Evolutionary conservation across 1,140 invertebrate genomes (phyloP).

Genomic region (Diorhabda elongata): DNA sequence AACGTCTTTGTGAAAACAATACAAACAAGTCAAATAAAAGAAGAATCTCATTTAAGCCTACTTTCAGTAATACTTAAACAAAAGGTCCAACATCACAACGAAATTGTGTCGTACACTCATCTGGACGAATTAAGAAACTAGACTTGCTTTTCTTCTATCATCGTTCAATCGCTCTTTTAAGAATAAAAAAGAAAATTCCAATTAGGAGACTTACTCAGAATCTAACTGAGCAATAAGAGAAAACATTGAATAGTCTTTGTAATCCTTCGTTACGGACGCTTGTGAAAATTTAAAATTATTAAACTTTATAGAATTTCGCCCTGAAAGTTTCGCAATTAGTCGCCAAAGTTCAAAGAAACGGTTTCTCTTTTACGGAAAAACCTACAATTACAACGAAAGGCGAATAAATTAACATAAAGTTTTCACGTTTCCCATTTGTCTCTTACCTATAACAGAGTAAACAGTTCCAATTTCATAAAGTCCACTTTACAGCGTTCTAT

Average conservation of each 20-base stretch:
- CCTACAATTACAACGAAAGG: conserved; percentile 5
- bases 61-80: conserved; percentile 12
- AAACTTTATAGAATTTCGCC: conserved; percentile 11
- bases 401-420: conserved; percentile 6
- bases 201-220: conserved; percentile 13
- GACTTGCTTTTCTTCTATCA: conserved; percentile 6
- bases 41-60: conserved; percentile 2
- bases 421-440: not conserved
- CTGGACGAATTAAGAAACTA: not conserved
- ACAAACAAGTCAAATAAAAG: not conserved
- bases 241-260: conserved; percentile 16
- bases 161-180: conserved; percentile 2
- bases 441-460: not conserved
- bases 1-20: not conserved
- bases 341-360: conserved; percentile 14
- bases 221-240: conserved; percentile 17
- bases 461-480: no score
- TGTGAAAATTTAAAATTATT: conserved; percentile 18
- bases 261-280: conserved; percentile 15
- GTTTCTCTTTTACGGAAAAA: conserved; percentile 9
- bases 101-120: conserved; percentile 7
- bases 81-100: conserved; percentile 8
- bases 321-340: conserved; percentile 17
- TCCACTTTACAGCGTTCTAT: no score
- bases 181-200: conserved; percentile 12